phyloP scores from a whole-genome alignment of 2,888 invertebrate species.

The Drosophila nr. medialis region DNA sequence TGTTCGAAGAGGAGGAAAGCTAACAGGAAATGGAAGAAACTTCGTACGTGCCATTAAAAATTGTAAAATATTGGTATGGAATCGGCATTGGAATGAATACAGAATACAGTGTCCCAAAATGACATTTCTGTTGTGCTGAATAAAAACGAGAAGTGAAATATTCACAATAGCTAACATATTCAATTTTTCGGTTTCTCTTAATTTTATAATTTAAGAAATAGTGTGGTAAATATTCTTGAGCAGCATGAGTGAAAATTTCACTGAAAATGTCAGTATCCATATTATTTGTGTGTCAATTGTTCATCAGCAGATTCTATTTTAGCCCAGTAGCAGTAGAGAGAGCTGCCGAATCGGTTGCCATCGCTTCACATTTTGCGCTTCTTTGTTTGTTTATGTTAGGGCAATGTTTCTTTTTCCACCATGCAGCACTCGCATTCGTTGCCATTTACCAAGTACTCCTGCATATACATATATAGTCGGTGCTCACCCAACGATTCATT shows the following conservation, averaged over 20 bases:
- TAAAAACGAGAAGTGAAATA: neutral
- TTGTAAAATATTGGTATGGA: slow-evolving; percentile 59
- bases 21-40: slow-evolving; percentile 68
- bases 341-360: slow-evolving; percentile 56
- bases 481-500: slow-evolving; percentile 35
- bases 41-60: slow-evolving; percentile 56
- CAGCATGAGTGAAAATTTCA: neutral
- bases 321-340: slow-evolving; percentile 24
- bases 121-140: neutral
- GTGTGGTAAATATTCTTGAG: no score
- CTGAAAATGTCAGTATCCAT: neutral
- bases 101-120: slow-evolving; percentile 45
- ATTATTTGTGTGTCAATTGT: slow-evolving; percentile 16
- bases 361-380: slow-evolving; percentile 51
- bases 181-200: neutral
- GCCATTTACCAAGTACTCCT: slow-evolving; percentile 14
- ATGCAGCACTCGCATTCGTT: slow-evolving; percentile 4
- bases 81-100: slow-evolving; percentile 26
- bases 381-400: slow-evolving; percentile 63
- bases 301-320: slow-evolving; percentile 28
- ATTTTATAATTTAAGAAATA: neutral
- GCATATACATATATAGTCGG: neutral
- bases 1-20: slow-evolving; percentile 23
- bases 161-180: neutral
- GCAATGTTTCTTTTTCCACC: slow-evolving; percentile 53